phyloP scores from a whole-genome alignment of 2,113 vertebrate genomes.

The Monopterus albus region DNA sequence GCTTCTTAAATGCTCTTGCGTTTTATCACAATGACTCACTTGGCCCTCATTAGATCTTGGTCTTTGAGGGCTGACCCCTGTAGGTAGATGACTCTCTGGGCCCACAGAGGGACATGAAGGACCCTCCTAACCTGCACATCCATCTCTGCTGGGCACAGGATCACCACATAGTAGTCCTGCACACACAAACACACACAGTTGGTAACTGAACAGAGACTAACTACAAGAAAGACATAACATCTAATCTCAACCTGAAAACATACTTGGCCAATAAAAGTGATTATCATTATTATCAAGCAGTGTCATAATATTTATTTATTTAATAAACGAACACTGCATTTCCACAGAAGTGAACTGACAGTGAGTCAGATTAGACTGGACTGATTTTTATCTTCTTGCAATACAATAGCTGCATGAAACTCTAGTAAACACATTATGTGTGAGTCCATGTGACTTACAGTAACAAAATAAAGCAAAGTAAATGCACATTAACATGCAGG shows the following conservation, averaged over 20 bases:
- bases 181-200: constrained; percentile 18
- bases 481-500: too few relatives aligned
- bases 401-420: too few relatives aligned
- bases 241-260: too few relatives aligned
- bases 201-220: too few relatives aligned
- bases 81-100: constrained; percentile 87
- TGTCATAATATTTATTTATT: background rate
- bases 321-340: background rate
- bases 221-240: too few relatives aligned
- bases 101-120: constrained; percentile 87
- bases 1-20: background rate
- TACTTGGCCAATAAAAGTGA: too few relatives aligned
- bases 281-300: too few relatives aligned
- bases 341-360: background rate
- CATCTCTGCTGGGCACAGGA: constrained; percentile 87
- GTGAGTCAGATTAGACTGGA: background rate
- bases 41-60: constrained; percentile 88
- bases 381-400: too few relatives aligned
- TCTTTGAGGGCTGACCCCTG: constrained; percentile 88
- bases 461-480: too few relatives aligned
- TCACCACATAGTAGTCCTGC: constrained; percentile 89
- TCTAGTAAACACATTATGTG: too few relatives aligned
- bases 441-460: too few relatives aligned
- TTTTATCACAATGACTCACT: constrained; percentile 74
- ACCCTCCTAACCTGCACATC: constrained; percentile 86